Percentiles rank a stretch among this genome's conserved stretches.
Evolutionary conservation across 2,888 invertebrate genomes (phyloP).

Genomic region (Drosophila demipolita): DNA sequence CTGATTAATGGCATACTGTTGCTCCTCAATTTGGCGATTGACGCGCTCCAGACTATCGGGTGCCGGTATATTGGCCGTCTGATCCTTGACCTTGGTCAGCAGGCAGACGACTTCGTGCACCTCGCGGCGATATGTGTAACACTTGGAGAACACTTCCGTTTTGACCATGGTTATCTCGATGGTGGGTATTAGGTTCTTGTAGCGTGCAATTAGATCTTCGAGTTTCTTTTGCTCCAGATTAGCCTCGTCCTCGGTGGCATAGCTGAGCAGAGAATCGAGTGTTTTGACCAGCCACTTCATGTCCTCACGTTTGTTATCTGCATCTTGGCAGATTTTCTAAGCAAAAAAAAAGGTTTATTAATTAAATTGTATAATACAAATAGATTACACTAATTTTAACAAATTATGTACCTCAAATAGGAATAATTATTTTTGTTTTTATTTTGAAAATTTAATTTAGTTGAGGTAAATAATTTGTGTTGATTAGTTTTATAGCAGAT

Average conservation of each 20-base stretch:
- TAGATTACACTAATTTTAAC: neutral
- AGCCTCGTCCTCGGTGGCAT: slow-evolving; percentile 92
- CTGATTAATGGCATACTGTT: slow-evolving; percentile 92
- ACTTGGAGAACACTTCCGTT: slow-evolving; percentile 96
- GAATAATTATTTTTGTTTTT: neutral
- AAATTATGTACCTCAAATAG: neutral
- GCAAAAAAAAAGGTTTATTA: neutral
- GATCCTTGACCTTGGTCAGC: slow-evolving; percentile 91
- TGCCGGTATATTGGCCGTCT: slow-evolving; percentile 88
- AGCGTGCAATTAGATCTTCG: slow-evolving; percentile 93
- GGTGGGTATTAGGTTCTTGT: slow-evolving; percentile 95
- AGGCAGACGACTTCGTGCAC: slow-evolving; percentile 93
- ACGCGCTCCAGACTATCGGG: slow-evolving; percentile 91
- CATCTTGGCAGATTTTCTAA: slow-evolving; percentile 95
- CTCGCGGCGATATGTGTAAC: slow-evolving; percentile 95
- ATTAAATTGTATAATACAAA: neutral
- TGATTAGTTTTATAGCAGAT: neutral
- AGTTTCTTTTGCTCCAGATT: slow-evolving; percentile 92
- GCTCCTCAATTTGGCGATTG: slow-evolving; percentile 91
- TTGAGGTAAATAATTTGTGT: neutral
- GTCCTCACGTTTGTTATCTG: slow-evolving; percentile 95
- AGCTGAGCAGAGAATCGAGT: slow-evolving; percentile 93
- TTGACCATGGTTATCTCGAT: slow-evolving; percentile 97
- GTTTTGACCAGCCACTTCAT: slow-evolving; percentile 98
- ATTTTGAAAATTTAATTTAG: neutral